phyloP scores from a whole-genome alignment of 2,113 vertebrate genomes.

The Cinclus cinclus region DNA sequence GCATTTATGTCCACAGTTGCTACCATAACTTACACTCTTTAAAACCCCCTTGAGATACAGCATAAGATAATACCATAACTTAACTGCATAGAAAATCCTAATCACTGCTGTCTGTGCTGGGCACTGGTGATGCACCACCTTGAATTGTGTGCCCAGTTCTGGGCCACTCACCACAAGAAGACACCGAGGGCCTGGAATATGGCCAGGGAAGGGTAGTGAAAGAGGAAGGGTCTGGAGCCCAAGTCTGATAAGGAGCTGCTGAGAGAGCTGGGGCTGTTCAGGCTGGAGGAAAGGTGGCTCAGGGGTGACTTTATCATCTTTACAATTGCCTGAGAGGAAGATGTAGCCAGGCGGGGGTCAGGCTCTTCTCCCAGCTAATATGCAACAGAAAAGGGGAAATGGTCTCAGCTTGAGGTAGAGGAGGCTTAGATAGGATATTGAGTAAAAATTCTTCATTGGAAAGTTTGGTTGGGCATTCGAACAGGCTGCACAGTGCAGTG shows the following conservation, averaged over 20 bases:
- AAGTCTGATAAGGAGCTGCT: not conserved
- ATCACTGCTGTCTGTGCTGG: not conserved
- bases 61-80: not conserved
- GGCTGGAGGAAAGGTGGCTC: not conserved
- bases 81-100: not conserved
- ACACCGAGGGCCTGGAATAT: rapidly evolving
- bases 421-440: not conserved
- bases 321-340: not conserved
- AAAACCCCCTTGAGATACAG: not conserved
- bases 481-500: not conserved
- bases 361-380: not conserved
- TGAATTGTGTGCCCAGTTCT: rapidly evolving
- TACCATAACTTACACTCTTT: not conserved
- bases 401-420: not conserved
- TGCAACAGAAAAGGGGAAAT: not conserved
- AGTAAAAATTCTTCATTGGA: not conserved
- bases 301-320: not conserved
- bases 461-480: not conserved
- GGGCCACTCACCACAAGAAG: not conserved
- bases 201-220: rapidly evolving
- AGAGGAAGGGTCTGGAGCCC: not conserved
- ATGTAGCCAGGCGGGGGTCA: not conserved
- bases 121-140: not conserved
- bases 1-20: not conserved
- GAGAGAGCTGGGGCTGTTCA: not conserved